Evolutionary conservation across 2,113 vertebrate genomes (phyloP).

Genomic region (Hyaena hyaena): DNA sequence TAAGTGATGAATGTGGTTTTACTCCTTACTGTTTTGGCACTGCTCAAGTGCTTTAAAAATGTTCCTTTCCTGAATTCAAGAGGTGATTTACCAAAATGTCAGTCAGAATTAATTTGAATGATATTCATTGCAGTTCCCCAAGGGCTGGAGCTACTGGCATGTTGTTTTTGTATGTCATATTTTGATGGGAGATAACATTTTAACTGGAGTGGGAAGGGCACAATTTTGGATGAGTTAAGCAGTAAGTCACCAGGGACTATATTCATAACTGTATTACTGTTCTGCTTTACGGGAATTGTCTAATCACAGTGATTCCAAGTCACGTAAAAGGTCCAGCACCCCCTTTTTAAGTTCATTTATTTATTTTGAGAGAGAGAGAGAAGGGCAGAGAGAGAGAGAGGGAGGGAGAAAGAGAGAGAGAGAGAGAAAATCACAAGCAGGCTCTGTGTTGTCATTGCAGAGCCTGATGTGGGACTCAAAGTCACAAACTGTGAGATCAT

Average conservation of each 20-base stretch:
- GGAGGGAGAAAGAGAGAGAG: no score
- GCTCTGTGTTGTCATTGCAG: no score
- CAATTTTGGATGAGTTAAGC: slow-evolving; percentile 75
- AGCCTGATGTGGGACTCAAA: no score
- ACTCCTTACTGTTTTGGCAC: slow-evolving; percentile 72
- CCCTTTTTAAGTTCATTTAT: no score
- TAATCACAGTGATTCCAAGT: slow-evolving; percentile 67
- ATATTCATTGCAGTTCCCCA: slow-evolving; percentile 75
- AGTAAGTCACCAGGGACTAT: slow-evolving; percentile 70
- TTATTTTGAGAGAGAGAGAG: no score
- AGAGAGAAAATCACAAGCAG: no score
- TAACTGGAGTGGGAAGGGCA: slow-evolving; percentile 75
- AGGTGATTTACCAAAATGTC: slow-evolving; percentile 83
- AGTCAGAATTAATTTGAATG: slow-evolving; percentile 79
- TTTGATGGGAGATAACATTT: slow-evolving; percentile 82
- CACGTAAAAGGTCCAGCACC: slow-evolving; percentile 64
- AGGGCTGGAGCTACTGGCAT: slow-evolving; percentile 78
- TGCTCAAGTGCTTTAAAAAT: slow-evolving; percentile 71
- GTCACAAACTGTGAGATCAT: no score
- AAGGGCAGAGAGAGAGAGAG: no score
- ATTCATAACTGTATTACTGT: slow-evolving; percentile 63
- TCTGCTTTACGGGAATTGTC: slow-evolving; percentile 68
- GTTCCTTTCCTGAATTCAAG: slow-evolving; percentile 72
- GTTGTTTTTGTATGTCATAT: slow-evolving; percentile 80
- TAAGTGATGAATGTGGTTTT: slow-evolving; percentile 54